Evolutionary conservation across 1,140 invertebrate genomes (phyloP), one percentile per base, ranked within the genome.

Genomic region (Drosophila albomicans): DNA sequence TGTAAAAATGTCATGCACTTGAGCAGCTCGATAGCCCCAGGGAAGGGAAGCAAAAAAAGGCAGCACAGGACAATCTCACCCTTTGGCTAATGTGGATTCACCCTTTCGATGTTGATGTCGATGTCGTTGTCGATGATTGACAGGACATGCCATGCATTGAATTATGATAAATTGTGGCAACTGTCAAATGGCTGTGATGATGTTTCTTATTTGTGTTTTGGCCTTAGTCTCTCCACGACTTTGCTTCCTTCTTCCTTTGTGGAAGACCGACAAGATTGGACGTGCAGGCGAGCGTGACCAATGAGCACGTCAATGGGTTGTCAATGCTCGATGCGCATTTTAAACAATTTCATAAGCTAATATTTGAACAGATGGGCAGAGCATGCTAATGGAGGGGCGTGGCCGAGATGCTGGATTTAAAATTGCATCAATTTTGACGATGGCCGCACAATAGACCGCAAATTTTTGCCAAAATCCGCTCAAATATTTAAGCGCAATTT

Each of bases 151-250:
- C 86, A 86, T 90, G 86, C 78, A 90, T 90, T 90, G 86, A 90
- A 90, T 90, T 90, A 90, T 90, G 86, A 90, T 90, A 90, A 90
- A 90, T 90, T 90, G 86, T 90, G 86, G 81, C 86, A 90, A 90
- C 86, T 90, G 86, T 82, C 86, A 90, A 91, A 86, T 74, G 79
- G 68, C 71, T 49, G 28, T 48, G 76, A 73, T 74, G 68, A 77
- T 80, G 70, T 66, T 69, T 71, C 67, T 57, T 69, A 63, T 68
- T 63, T 74, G 20, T 58, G 66, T 49, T 68, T 35, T 35, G 16
- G 45, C 10, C 38, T 62, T 25, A 45, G 25, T 46, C 20, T 28
- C 48, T 49, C 52, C 15, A 15, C 15, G 16, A 25, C 30, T 46
- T 57, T 30, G 38, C 51, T 58, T 48, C 25, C 45, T 25, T 15